Evolutionary conservation across 1,140 invertebrate species (phyloP).

Genomic region (Stratiolaelaps scimitus): DNA sequence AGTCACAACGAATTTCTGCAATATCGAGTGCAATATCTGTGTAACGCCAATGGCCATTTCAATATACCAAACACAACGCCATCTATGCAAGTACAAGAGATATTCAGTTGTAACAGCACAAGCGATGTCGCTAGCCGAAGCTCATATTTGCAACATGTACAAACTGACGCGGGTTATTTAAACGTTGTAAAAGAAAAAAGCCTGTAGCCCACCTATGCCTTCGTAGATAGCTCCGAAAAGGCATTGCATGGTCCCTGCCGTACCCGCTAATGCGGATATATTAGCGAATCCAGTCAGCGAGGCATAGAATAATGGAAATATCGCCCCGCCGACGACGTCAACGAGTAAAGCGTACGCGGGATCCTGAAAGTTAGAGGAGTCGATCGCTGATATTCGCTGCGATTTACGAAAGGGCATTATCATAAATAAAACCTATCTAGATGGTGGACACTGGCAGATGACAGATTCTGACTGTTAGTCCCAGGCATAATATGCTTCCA

Average conservation of each 20-base stretch:
- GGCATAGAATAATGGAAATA: constrained; percentile 14
- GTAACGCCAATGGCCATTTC: too few relatives aligned
- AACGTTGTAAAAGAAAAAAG: not conserved
- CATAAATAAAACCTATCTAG: too few relatives aligned
- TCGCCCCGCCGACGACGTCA: constrained; percentile 9
- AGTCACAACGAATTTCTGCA: too few relatives aligned
- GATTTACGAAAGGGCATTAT: too few relatives aligned
- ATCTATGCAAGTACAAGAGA: too few relatives aligned
- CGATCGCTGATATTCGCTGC: too few relatives aligned
- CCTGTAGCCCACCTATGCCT: not conserved
- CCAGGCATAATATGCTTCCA: too few relatives aligned
- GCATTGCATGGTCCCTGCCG: constrained; percentile 12
- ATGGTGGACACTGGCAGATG: too few relatives aligned
- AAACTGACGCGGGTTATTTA: not conserved
- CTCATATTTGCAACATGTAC: not conserved
- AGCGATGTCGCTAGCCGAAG: not conserved
- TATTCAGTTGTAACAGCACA: too few relatives aligned
- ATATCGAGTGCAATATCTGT: too few relatives aligned
- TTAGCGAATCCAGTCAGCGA: constrained; percentile 1
- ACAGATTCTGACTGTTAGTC: too few relatives aligned
- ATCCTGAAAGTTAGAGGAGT: not conserved
- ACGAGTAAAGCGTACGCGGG: not conserved
- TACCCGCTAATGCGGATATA: not conserved
- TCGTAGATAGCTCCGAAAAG: constrained; percentile 6
- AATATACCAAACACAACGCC: too few relatives aligned